These are phyloP conservation scores for Paraplagusia blochii DNA, from an alignment of 2,113 vertebrate genomes.

Conservation along the genomic window DNA sequence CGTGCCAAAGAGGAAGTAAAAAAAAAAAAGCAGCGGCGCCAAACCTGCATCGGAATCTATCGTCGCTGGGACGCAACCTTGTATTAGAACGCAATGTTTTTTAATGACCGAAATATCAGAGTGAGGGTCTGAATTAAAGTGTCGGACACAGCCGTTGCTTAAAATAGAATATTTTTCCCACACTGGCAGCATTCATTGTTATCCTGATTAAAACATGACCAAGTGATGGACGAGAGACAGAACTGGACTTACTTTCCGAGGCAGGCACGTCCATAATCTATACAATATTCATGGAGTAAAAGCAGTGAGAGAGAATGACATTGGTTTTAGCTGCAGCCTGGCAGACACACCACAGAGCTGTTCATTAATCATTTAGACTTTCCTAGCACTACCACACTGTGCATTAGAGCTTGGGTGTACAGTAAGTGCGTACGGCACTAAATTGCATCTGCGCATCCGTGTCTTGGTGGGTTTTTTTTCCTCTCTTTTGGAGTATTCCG, in stretches of 20 bases:
- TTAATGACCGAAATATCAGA: too few species aligned
- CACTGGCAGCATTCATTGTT: neutral
- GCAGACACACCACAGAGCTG: slow-evolving; percentile 43
- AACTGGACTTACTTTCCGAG: slow-evolving; percentile 35
- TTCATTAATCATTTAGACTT: slow-evolving; percentile 67
- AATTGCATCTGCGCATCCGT: neutral
- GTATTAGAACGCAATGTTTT: too few species aligned
- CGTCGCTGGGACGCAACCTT: too few species aligned
- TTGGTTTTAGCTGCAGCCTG: slow-evolving; percentile 58
- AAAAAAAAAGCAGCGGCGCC: too few species aligned
- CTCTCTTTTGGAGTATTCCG: slow-evolving; percentile 13
- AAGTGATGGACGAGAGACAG: slow-evolving; percentile 1
- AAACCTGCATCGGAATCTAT: too few species aligned
- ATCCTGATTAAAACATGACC: slow-evolving; percentile 7
- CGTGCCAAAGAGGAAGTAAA: too few species aligned
- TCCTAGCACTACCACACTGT: slow-evolving; percentile 36
- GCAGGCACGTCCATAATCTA: slow-evolving; percentile 30
- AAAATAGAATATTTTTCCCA: neutral
- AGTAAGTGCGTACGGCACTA: slow-evolving; percentile 25
- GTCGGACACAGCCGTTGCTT: neutral
- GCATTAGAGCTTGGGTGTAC: slow-evolving; percentile 36
- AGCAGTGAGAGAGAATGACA: slow-evolving; percentile 52
- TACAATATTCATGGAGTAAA: slow-evolving; percentile 64
- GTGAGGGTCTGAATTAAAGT: too few species aligned
- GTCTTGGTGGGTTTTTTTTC: neutral